Evolutionary conservation across 1,140 invertebrate genomes (phyloP).

Genomic region (Hydropsyche tenuis): DNA sequence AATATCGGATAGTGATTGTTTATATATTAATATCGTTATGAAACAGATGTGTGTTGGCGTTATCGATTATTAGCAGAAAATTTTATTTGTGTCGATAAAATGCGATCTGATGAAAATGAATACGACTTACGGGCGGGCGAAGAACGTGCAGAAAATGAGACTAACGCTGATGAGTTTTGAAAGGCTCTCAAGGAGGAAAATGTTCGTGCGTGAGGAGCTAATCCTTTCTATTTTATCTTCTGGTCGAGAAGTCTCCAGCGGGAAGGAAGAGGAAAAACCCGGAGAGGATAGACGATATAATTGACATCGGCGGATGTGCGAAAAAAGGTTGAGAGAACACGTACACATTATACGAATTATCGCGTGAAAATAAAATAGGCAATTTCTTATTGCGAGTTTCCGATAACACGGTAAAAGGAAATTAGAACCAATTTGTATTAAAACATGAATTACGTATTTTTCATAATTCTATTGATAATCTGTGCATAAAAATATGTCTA

Average conservation of each 20-base stretch:
- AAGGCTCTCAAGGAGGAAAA: slow-evolving; percentile 32
- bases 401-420: no score
- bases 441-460: no score
- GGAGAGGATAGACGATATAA: slow-evolving; percentile 25
- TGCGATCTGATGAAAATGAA: slow-evolving; percentile 23
- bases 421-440: no score
- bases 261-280: neutral
- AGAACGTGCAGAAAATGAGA: slow-evolving; percentile 20
- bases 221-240: slow-evolving; percentile 26
- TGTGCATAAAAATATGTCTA: no score
- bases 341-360: neutral
- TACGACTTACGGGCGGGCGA: slow-evolving; percentile 15
- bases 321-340: slow-evolving; percentile 2
- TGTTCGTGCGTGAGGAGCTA: slow-evolving; percentile 35
- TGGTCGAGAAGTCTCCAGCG: neutral
- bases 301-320: slow-evolving; percentile 22
- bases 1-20: no score
- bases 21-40: slow-evolving; percentile 9
- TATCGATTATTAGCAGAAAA: neutral
- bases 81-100: neutral
- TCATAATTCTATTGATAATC: no score
- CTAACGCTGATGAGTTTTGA: slow-evolving; percentile 34
- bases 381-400: no score
- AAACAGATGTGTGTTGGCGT: neutral
- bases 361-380: neutral